Evolutionary conservation across 2,888 invertebrate genomes (phyloP).

Genomic region (Caenorhabditis sp.): DNA sequence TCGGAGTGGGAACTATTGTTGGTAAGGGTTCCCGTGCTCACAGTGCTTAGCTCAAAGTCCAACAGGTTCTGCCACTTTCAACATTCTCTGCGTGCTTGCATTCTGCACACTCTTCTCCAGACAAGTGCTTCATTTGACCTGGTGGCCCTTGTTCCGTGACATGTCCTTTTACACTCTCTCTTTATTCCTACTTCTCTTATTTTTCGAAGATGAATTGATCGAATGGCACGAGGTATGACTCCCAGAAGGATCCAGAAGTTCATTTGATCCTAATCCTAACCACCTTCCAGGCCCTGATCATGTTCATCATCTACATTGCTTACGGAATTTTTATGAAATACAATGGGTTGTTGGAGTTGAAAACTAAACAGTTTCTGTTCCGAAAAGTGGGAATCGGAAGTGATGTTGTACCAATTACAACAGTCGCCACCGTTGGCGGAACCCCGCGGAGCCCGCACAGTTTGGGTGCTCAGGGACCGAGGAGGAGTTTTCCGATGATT

Average conservation of each 20-base stretch:
- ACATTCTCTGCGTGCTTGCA: constrained; percentile 77
- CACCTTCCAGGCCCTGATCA: constrained; percentile 60
- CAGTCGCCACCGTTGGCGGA: constrained; percentile 22
- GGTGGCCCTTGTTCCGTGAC: constrained; percentile 77
- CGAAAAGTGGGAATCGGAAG: constrained; percentile 49
- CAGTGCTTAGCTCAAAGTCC: background rate
- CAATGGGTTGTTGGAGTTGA: constrained; percentile 71
- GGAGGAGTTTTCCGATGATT: constrained; percentile 59
- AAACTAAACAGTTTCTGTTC: constrained; percentile 58
- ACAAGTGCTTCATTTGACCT: constrained; percentile 72
- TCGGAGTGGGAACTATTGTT: constrained; percentile 95
- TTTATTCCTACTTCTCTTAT: constrained; percentile 68
- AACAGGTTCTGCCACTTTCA: constrained; percentile 81
- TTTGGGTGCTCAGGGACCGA: constrained; percentile 50
- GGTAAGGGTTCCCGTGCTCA: constrained; percentile 81
- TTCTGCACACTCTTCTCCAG: constrained; percentile 76
- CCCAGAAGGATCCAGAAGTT: too few relatives aligned
- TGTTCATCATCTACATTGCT: constrained; percentile 73
- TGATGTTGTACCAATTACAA: constrained; percentile 15
- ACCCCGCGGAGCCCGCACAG: constrained; percentile 33
- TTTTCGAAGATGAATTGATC: constrained; percentile 72
- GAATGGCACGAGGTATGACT: constrained; percentile 69
- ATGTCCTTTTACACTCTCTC: constrained; percentile 74
- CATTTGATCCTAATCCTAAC: too few relatives aligned
- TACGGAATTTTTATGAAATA: constrained; percentile 78